Percentiles rank a stretch among this genome's conserved stretches.
Evolutionary conservation across 1,140 invertebrate genomes (phyloP).

Genomic region (Batillaria attramentaria): DNA sequence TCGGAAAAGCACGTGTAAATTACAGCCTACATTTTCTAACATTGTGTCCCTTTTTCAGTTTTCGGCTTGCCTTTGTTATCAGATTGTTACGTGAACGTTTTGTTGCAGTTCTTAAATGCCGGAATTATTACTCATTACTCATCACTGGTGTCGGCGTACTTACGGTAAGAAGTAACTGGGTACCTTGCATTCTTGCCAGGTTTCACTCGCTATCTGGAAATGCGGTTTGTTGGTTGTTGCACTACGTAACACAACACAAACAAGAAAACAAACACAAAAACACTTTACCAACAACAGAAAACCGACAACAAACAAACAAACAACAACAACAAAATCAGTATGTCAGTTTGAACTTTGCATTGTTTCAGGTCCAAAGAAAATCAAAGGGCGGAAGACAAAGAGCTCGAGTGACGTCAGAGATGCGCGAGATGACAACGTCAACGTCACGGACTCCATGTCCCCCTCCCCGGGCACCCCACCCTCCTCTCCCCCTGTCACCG

Average conservation of each 20-base stretch:
- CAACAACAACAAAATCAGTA: neutral
- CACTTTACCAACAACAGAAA: neutral
- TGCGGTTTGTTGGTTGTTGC: neutral
- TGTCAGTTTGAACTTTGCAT: neutral
- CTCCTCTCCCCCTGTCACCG: neutral
- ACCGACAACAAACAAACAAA: neutral
- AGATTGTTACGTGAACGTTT: no score
- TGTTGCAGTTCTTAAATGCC: no score
- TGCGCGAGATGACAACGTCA: constrained; percentile 10
- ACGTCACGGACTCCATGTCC: neutral
- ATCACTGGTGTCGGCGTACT: no score
- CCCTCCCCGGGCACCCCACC: constrained; percentile 24
- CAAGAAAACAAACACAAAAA: neutral
- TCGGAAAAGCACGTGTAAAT: no score
- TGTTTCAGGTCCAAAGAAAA: constrained; percentile 23
- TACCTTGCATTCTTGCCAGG: neutral
- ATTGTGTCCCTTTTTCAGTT: no score
- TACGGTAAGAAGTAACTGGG: no score
- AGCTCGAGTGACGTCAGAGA: constrained; percentile 31
- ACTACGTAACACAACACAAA: neutral
- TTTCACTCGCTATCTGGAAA: neutral
- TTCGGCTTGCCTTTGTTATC: no score
- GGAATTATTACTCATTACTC: no score
- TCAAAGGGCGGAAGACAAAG: constrained; percentile 12
- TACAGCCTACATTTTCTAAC: no score